phyloP scores from a whole-genome alignment of 2,797 vertebrate species.

The Sebastes cheni region DNA sequence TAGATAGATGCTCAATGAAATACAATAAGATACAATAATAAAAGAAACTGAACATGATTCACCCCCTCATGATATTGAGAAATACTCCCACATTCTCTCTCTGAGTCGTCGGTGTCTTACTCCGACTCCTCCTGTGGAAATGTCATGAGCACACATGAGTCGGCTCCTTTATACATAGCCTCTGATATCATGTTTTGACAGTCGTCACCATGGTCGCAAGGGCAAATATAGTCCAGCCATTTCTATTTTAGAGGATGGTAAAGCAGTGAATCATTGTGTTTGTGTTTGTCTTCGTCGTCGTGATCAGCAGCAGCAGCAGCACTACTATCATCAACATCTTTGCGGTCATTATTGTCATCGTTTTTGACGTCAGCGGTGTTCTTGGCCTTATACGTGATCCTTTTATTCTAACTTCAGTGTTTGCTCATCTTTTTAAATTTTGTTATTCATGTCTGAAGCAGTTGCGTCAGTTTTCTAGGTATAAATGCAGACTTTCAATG shows the following conservation, averaged over 20 bases:
- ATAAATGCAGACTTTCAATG: background rate
- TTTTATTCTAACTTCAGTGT: background rate
- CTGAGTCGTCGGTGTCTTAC: background rate
- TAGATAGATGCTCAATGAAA: background rate
- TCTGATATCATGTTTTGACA: constrained; percentile 65
- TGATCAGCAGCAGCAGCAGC: constrained; percentile 1
- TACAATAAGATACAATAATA: background rate
- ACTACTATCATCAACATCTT: background rate
- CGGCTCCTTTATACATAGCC: constrained; percentile 27
- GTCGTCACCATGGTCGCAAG: constrained; percentile 59
- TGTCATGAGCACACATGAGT: constrained; percentile 33
- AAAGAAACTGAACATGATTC: background rate
- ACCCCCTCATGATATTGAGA: background rate
- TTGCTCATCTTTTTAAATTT: too few species aligned
- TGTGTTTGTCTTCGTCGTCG: constrained; percentile 8
- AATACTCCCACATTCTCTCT: background rate
- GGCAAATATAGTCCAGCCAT: constrained; percentile 48
- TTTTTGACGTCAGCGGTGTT: background rate
- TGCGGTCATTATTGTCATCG: background rate
- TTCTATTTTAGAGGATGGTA: constrained; percentile 52
- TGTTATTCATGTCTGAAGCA: background rate
- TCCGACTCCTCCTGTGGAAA: background rate
- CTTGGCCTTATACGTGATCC: background rate
- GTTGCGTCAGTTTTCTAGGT: background rate
- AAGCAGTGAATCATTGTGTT: constrained; percentile 44